These are phyloP conservation scores for Tadarida brasiliensis DNA, from an alignment of 2,797 vertebrate species.

Conservation along the genomic window DNA sequence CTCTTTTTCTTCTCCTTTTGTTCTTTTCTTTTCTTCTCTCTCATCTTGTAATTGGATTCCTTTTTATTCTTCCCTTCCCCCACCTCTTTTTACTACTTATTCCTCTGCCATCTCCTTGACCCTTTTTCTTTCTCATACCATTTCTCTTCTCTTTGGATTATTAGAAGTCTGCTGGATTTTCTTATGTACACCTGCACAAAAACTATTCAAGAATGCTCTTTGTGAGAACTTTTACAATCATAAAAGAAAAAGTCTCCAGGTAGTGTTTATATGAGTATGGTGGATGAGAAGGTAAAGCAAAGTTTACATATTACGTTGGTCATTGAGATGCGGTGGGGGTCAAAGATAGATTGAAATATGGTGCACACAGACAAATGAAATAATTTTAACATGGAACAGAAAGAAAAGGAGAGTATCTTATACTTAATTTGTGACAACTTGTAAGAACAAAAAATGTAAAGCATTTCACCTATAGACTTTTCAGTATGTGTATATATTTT, in stretches of 20 bases:
- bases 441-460: constrained; percentile 33
- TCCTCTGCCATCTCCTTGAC: not conserved
- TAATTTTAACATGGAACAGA: constrained; percentile 4
- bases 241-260: not conserved
- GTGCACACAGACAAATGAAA: not conserved
- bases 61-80: not conserved
- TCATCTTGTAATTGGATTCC: not conserved
- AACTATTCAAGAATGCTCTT: not conserved
- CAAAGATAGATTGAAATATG: not conserved
- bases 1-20: not conserved
- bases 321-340: not conserved
- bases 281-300: not conserved
- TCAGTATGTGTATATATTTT: not conserved
- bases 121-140: not conserved
- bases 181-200: not conserved
- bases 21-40: not conserved
- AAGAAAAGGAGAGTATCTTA: not conserved
- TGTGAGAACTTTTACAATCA: not conserved
- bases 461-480: not conserved
- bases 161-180: not conserved
- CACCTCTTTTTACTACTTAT: not conserved
- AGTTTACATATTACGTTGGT: not conserved
- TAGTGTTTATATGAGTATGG: not conserved
- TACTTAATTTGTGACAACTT: not conserved
- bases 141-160: not conserved